Evolutionary conservation across 2,888 invertebrate species (phyloP).

Genomic region (Danaus chrysippus): DNA sequence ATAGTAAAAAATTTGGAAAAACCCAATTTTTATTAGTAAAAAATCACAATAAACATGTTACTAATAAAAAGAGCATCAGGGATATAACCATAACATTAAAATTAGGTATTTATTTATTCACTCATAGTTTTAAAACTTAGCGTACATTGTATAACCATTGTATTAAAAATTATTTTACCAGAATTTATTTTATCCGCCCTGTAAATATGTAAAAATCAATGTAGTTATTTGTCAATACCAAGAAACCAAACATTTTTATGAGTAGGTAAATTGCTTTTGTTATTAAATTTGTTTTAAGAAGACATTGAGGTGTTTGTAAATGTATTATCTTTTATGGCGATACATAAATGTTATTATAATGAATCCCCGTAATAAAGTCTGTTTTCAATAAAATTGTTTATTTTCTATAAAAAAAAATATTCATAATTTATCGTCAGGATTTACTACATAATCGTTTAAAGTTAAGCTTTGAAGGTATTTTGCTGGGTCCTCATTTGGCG

Average conservation of each 20-base stretch:
- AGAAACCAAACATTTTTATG: constrained; percentile 76
- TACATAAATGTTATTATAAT: constrained; percentile 61
- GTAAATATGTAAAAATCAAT: constrained; percentile 78
- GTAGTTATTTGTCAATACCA: constrained; percentile 72
- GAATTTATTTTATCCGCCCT: constrained; percentile 60
- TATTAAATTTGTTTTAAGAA: constrained; percentile 62
- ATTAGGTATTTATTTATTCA: constrained; percentile 64
- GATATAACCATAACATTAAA: constrained; percentile 39
- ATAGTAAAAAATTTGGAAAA: too few species aligned
- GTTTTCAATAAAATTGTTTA: constrained; percentile 60
- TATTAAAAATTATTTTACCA: constrained; percentile 61
- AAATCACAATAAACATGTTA: constrained; percentile 15
- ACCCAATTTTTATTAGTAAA: background rate
- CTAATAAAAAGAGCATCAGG: constrained; percentile 23
- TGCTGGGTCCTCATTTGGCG: constrained; percentile 54
- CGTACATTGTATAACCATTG: constrained; percentile 38
- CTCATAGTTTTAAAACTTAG: constrained; percentile 46
- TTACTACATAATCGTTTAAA: constrained; percentile 17
- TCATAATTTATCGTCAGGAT: background rate
- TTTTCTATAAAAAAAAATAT: constrained; percentile 24
- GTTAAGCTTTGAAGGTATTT: constrained; percentile 45
- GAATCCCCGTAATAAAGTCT: constrained; percentile 69
- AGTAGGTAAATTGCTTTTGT: constrained; percentile 73
- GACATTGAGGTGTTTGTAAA: constrained; percentile 51
- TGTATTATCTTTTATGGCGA: constrained; percentile 66